A percentile compares a stretch with the other conserved stretches of the same genome.
Evolutionary conservation across 2,797 vertebrate species (phyloP).

Genomic region (Catamblyrhynchus diadema): DNA sequence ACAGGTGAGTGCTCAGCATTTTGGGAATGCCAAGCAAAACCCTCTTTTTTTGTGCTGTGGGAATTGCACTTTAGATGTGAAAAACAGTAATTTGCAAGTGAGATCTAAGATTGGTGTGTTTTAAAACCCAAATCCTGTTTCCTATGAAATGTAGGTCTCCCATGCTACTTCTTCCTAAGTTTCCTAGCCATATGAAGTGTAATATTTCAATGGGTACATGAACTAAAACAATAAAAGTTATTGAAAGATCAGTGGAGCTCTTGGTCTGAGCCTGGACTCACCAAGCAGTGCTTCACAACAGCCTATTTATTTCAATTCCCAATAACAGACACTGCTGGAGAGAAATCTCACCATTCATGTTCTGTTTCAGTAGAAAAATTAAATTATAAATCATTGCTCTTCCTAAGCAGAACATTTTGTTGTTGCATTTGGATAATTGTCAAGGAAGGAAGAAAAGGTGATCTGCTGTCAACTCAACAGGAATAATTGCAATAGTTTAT

Average conservation of each 20-base stretch:
- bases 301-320: not conserved
- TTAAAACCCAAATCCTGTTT: not conserved
- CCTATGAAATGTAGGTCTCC: not conserved
- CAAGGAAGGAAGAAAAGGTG: slow-evolving; percentile 65
- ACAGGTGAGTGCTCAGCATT: not conserved
- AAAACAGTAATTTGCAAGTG: not conserved
- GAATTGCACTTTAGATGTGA: not conserved
- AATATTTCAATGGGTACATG: not conserved
- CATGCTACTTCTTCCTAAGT: not conserved
- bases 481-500: slow-evolving; percentile 67
- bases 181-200: not conserved
- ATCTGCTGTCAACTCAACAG: slow-evolving; percentile 52
- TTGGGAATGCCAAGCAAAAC: not conserved
- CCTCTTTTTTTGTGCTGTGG: not conserved
- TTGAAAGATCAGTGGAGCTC: not conserved
- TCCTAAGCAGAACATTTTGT: slow-evolving; percentile 35
- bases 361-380: slow-evolving; percentile 6
- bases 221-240: not conserved
- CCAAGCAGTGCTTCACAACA: not conserved
- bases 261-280: not conserved
- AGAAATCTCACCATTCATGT: not conserved
- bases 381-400: slow-evolving; percentile 36
- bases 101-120: not conserved
- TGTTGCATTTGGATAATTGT: slow-evolving; percentile 54
- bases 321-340: not conserved